Conservation (phyloP, 2,888 invertebrate genomes). For the Diaperis boleti region DNA sequence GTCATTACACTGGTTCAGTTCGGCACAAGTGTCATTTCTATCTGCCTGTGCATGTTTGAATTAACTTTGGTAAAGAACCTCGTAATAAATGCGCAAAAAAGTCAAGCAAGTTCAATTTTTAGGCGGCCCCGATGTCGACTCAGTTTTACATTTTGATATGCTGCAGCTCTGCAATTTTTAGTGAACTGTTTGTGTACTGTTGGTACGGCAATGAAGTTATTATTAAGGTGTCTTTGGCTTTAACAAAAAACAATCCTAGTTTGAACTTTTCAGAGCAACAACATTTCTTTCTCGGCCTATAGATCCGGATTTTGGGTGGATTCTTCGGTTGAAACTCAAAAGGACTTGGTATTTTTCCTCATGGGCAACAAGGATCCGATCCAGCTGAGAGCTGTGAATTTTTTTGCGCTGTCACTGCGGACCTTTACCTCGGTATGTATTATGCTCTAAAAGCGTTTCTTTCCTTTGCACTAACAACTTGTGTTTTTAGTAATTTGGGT, state of each 20-base stretch:
- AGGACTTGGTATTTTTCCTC: slow-evolving; percentile 2
- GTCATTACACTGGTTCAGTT: slow-evolving; percentile 5
- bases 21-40: not conserved
- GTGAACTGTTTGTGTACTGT: slow-evolving; percentile 10
- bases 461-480: too few species aligned
- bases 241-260: not conserved
- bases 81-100: not conserved
- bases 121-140: not conserved
- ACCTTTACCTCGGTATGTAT: slow-evolving; percentile 9
- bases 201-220: slow-evolving; percentile 18
- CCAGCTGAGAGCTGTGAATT: slow-evolving; percentile 4
- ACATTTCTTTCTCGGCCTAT: slow-evolving; percentile 1
- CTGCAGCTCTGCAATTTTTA: slow-evolving; percentile 8
- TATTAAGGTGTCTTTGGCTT: not conserved
- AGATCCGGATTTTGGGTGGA: slow-evolving; percentile 5
- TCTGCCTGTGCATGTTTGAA: slow-evolving; percentile 6
- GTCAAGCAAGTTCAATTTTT: not conserved
- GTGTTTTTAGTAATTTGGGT: too few species aligned
- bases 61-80: not conserved
- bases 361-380: not conserved
- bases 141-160: slow-evolving; percentile 7
- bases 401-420: slow-evolving; percentile 4
- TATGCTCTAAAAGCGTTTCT: too few species aligned
- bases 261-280: slow-evolving; percentile 2
- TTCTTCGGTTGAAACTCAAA: not conserved